These are phyloP conservation scores for Epinephelus coioides DNA, from an alignment of 2,797 vertebrate species.

Conservation along the genomic window DNA sequence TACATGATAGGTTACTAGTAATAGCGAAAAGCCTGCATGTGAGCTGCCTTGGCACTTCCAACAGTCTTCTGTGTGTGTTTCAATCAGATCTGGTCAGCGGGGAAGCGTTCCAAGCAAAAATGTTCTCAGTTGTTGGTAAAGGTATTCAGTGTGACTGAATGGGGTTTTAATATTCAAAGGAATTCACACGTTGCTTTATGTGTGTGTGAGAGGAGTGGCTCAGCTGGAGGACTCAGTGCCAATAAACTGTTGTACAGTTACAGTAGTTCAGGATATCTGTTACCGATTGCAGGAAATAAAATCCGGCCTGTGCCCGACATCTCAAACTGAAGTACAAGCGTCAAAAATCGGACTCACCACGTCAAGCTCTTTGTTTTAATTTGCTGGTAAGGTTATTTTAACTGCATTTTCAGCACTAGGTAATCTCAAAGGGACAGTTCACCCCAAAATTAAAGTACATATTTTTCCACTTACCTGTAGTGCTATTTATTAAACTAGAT, in stretches of 20 bases:
- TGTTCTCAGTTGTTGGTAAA: conserved; percentile 18
- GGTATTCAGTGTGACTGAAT: conserved; percentile 40
- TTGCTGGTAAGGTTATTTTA: conserved; percentile 62
- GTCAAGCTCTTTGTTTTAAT: conserved; percentile 39
- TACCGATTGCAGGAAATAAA: conserved; percentile 19
- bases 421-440: conserved; percentile 26
- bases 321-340: conserved; percentile 28
- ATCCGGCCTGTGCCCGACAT: conserved; percentile 21
- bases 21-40: conserved; percentile 55
- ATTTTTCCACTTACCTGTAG: no score
- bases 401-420: conserved; percentile 56
- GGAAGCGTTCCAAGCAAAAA: conserved; percentile 21
- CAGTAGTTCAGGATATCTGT: conserved; percentile 51
- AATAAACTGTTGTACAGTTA: conserved; percentile 50
- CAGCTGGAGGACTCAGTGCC: conserved; percentile 22
- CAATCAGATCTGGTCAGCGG: conserved; percentile 6
- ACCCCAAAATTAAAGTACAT: no score
- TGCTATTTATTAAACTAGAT: no score
- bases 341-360: not conserved
- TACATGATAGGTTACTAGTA: conserved; percentile 34
- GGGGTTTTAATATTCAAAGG: conserved; percentile 40
- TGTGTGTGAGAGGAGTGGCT: conserved; percentile 35
- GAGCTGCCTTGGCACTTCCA: conserved; percentile 67
- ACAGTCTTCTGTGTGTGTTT: conserved; percentile 42
- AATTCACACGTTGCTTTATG: conserved; percentile 33